Evolutionary conservation across 37 sponge, comb jelly and placozoan genomes (phyloP).

Genomic region (Geodia barretti): DNA sequence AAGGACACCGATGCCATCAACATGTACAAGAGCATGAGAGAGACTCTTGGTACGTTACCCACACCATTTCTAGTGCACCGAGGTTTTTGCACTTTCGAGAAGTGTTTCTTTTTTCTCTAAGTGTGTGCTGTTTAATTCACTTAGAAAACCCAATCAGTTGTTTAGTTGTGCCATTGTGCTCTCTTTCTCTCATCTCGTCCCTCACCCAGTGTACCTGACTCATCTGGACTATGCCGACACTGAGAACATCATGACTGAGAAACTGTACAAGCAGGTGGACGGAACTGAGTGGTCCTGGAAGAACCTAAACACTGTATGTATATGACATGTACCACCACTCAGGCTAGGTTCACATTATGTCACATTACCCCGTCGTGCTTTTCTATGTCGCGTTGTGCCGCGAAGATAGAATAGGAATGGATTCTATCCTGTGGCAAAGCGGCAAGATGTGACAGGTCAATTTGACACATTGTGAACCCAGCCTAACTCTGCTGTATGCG

Average conservation of each 20-base stretch:
- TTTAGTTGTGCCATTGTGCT: background rate
- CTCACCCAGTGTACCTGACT: conserved; percentile 81
- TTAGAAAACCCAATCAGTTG: too few species aligned
- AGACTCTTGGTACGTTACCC: conserved; percentile 82
- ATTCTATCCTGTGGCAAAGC: too few species aligned
- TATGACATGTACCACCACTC: too few species aligned
- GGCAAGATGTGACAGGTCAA: too few species aligned
- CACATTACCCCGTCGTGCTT: too few species aligned
- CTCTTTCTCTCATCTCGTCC: conserved; percentile 12
- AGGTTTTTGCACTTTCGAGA: background rate
- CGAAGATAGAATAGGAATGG: too few species aligned
- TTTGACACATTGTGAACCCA: too few species aligned
- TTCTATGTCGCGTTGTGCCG: too few species aligned
- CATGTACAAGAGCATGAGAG: conserved; percentile 99
- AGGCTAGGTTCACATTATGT: too few species aligned
- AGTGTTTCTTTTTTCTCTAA: background rate
- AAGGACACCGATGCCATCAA: conserved; percentile 99
- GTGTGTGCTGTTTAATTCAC: too few species aligned
- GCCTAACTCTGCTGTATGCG: too few species aligned
- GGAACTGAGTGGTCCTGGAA: conserved; percentile 99
- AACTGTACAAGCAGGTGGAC: conserved; percentile 90
- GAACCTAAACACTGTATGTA: conserved; percentile 93
- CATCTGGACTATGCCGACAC: conserved; percentile 96
- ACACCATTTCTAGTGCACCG: background rate
- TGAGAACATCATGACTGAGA: conserved; percentile 95